Base-by-base conservation (phyloP, 2,888 invertebrate genomes). In the Nymphalis urticae region DNA sequence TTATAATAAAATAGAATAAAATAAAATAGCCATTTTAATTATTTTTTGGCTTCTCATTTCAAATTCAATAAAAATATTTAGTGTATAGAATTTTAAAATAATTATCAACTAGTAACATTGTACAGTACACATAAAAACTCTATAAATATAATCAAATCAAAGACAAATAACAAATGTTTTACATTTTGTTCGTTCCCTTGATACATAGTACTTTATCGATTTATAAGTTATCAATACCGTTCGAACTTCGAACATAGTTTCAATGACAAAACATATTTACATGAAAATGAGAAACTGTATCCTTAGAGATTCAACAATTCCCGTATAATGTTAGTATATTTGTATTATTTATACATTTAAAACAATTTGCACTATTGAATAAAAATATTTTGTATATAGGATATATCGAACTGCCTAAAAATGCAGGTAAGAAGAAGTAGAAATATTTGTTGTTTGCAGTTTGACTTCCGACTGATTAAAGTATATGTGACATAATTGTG, bases 211-310 rank as follows among this genome's bases (percentile, higher is more conserved):
- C 50, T 50, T n/a, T n/a, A 19, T 50, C 50, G 50, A 50, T 50
- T 50, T 50, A 50, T 17, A 54, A 36, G 56, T 48, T 21, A 19
- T 60, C 48, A 17, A 60, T 48, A 13, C 13, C 0, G 42, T 42
- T 42, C 36, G 42, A 42, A 48, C 19, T 42, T 59, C 24, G 19
- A 60, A 48, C 47, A 48, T 72, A 70, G 69, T 54, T 58, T 58
- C 72, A 72, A 72, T 79, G 73, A 73, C 73, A 77, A 72, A 76
- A 73, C 63, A 64, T 66, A 81, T 80, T 79, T 79, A 76, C 76
- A 82, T 80, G 73, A 74, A 77, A 65, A 82, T 81, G 72, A 72
- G 72, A 72, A 74, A 75, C 69, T 66, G 63, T 69, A 68, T 69
- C 70, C 66, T 62, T 48, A 47, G 64, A 51, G 64, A 36, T n/a